Base-by-base conservation (phyloP, 1,140 invertebrate genomes). In the Dermatophagoides farinae region DNA sequence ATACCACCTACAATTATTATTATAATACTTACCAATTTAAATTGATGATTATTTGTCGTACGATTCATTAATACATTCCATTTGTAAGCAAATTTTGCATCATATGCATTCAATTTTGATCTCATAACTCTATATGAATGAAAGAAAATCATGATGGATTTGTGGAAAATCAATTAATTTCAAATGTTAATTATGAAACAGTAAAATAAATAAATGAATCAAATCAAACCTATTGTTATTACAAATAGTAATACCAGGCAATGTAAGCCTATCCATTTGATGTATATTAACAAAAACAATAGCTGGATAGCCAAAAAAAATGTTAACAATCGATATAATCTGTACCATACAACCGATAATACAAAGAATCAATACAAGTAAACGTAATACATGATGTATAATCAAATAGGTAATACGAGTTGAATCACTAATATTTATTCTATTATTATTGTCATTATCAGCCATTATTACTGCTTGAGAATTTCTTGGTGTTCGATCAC, bases 211-310 rank as follows among this genome's bases (percentile, higher is more conserved):
- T 4, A 12, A 10, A 10, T 9, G 23, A 43, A 20, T 23, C 16
- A 20, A n/a, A n/a, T n/a, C 41, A 44, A 16, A 60, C 60, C 50
- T 40, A 47, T 61, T 61, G 6, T 44, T 37, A 44, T 61, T 61
- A 25, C 60, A 61, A 22, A 61, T 23, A 9, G 60, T 61, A 31
- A 61, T 60, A 6, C 38, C 50, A 5, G 60, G 60, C 20, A 61
- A 37, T 14, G 18, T 9, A 44, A 61, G 38, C 22, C 61, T 61
- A 5, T 52, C 49, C 50, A 61, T 52, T 40, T 16, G 31, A n/a
- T 44, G 41, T 18, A 60, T 18, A 37, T 61, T 23, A 14, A 61
- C 60, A 55, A 54, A 52, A 1, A 61, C 60, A 38, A 57, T 55
- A 6, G 60, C 44, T 31, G 60, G 60, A 23, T 61, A 61, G 9